Percentiles rank a stretch among this genome's conserved stretches.
Conservation (phyloP, 2,888 invertebrate genomes). For the Agrilus biguttatus region DNA sequence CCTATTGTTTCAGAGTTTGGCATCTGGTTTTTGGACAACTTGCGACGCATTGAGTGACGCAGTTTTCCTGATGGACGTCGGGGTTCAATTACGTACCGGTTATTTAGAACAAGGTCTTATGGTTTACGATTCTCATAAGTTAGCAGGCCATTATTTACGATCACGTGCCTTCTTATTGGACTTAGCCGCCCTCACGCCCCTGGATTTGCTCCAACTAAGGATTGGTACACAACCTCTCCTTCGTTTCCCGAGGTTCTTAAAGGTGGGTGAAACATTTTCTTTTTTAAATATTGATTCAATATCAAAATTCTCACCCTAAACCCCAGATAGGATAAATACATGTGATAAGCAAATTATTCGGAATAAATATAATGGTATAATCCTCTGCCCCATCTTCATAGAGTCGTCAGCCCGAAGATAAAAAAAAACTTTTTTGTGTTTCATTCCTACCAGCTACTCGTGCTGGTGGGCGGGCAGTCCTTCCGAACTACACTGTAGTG, state of each 20-base stretch:
- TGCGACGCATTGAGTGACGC: conserved; percentile 78
- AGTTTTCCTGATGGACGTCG: conserved; percentile 76
- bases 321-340: too few species aligned
- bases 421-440: too few species aligned
- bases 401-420: too few species aligned
- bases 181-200: conserved; percentile 64
- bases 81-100: conserved; percentile 85
- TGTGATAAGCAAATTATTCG: too few species aligned
- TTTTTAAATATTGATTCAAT: background rate
- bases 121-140: conserved; percentile 82
- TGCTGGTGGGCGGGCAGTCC: too few species aligned
- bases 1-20: conserved; percentile 31
- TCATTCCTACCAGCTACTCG: too few species aligned
- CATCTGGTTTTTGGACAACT: conserved; percentile 61
- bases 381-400: too few species aligned
- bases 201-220: conserved; percentile 75
- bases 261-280: conserved; percentile 51
- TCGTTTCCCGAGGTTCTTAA: conserved; percentile 76
- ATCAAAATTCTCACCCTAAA: too few species aligned
- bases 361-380: too few species aligned
- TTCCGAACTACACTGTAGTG: too few species aligned
- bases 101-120: conserved; percentile 90
- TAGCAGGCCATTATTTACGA: conserved; percentile 76
- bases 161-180: conserved; percentile 78
- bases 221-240: conserved; percentile 72